Percentiles rank a stretch among this genome's conserved stretches.
Conservation (phyloP, 2,888 invertebrate genomes). For the Drosophila fulvimacula region DNA sequence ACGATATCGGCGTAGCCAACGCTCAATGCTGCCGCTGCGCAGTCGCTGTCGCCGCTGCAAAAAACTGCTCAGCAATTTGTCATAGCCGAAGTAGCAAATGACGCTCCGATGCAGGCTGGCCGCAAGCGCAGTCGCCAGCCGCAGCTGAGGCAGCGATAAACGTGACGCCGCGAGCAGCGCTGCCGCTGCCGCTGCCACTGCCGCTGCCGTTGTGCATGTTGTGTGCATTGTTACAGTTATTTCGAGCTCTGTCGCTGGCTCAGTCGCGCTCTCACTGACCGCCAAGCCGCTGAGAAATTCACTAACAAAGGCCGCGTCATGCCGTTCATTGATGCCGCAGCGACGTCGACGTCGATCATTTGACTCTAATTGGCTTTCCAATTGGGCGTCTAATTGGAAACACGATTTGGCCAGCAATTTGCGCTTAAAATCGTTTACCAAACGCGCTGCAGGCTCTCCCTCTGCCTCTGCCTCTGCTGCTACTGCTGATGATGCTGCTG, state of each 20-base stretch:
- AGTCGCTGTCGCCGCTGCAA: constrained; percentile 50
- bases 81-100: constrained; percentile 54
- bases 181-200: constrained; percentile 2
- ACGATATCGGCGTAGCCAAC: constrained; percentile 13
- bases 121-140: constrained; percentile 52
- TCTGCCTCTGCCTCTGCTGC: not conserved
- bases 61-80: constrained; percentile 57
- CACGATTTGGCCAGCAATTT: constrained; percentile 74
- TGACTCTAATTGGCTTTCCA: constrained; percentile 22
- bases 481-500: constrained; percentile 5
- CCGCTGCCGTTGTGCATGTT: not conserved
- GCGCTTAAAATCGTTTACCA: constrained; percentile 82
- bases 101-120: constrained; percentile 60
- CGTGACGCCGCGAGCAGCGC: constrained; percentile 20
- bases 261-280: constrained; percentile 1
- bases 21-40: constrained; percentile 28
- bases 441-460: constrained; percentile 35
- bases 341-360: constrained; percentile 51
- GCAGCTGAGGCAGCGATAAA: constrained; percentile 47
- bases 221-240: not conserved
- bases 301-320: constrained; percentile 76
- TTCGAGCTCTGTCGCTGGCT: not conserved
- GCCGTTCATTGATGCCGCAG: constrained; percentile 79
- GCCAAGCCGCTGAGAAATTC: constrained; percentile 75
- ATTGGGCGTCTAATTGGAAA: constrained; percentile 17